Base-by-base conservation (phyloP, 2,113 vertebrate genomes). In the Aleadryas rufinucha region DNA sequence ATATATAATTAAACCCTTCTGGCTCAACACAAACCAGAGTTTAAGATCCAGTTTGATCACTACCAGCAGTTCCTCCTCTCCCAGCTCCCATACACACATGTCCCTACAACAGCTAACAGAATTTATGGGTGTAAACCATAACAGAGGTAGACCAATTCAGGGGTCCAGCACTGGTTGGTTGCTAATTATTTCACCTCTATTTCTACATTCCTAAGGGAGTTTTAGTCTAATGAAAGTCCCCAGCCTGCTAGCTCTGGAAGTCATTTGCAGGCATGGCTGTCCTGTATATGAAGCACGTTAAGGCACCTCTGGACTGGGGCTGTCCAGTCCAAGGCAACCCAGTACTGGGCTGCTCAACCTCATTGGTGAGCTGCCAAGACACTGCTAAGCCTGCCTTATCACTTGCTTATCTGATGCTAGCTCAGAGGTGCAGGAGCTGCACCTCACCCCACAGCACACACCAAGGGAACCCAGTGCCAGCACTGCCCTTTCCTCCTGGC, bases 41-140 rank as follows among this genome's bases (percentile, higher is more conserved):
- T 91, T 74, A 88, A 91, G 60, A 90, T 44, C 9, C 31, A 41
- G 64, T 93, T 83, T 90, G 61, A 96, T 95, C 53, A 53, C 57
- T 26, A 77, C 45, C 69, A 64, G 63, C 52, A 71, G 45, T 54
- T 81, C 52, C 31, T 87, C 41, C 41, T 60, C 61, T 76, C 33
- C 53, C 44, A 0, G 0, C 56, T 90, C 64, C 65, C 56, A 56
- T 22, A 27, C 35, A 64, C n/a, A 13, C 24, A 5, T 1, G 0
- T 14, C n/a, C 37, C 39, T 61, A 22, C 44, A 88, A 71, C 2
- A 15, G 37, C 20, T 35, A 54, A 41, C 52, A 80, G 71, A 31
- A 81, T 90, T 88, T 86, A 80, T 10, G n/a, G 33, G 18, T 56
- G 12, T 11, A 71, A 91, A 59, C 24, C 18, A 0, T 56, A 86